Base-by-base conservation (phyloP, 2,113 vertebrate species). In the Equus quagga region DNA sequence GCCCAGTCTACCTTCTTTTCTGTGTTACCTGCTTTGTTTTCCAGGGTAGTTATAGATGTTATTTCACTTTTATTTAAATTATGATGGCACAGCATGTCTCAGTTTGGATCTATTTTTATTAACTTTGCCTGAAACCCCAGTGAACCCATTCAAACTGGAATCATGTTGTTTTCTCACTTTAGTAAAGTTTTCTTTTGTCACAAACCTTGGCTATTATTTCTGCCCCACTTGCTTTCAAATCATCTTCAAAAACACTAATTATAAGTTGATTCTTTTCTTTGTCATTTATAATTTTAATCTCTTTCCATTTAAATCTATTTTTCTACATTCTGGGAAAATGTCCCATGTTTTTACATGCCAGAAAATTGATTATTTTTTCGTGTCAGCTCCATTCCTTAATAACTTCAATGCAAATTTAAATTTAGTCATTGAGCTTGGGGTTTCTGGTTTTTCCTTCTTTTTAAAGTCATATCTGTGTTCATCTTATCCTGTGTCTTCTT, bases 231-330 rank as follows among this genome's bases (percentile, higher is more conserved):
- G 54, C 84, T 87, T 82, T 56, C 79, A 51, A 51, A 85, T 78
- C 67, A 44, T 92, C 84, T 44, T 58, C 33, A 24, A 51, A 84
- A 81, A 70, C 89, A 36, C 64, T 82, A 72, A 96, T 97, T 86
- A 46, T 49, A 65, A 78, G 41, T 23, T 10, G 54, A 65, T 76
- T 31, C 17, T 82, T n/a, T 56, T 44, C 78, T 60, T 82, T 78
- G 83, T 86, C 94, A 72, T 76, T 86, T 67, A 46, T 54, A 18
- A 33, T 87, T 83, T 92, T 60, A 93, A 90, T 93, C 69, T 86
- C 78, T 72, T 51, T 24, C 60, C 75, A 26, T 44, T 79, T 41
- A 33, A 17, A 46, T 79, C 54, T 31, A 3, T 83, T 60, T 91
- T 65, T 65, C 60, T 6, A 8, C n/a, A 36, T 28, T 75, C 94